A percentile compares a stretch with the other conserved stretches of the same genome.
These are phyloP conservation scores for Xenopus petersii DNA, from an alignment of 2,797 vertebrate genomes.

Conservation along the genomic window DNA sequence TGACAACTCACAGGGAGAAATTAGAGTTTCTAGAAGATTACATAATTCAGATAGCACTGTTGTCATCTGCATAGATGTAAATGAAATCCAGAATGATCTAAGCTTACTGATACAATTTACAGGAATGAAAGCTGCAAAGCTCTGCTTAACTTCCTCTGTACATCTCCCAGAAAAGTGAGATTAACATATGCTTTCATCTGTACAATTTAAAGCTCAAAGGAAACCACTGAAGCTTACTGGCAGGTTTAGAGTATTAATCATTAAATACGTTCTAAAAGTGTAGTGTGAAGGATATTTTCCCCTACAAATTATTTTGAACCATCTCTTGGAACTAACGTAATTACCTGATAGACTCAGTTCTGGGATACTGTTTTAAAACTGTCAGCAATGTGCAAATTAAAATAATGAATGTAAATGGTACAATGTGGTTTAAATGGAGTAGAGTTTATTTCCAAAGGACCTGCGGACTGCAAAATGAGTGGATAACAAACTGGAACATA, in stretches of 20 bases:
- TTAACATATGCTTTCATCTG: not conserved
- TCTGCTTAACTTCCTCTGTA: not conserved
- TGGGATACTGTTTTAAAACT: not conserved
- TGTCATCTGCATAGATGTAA: not conserved
- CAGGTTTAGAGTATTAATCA: slow-evolving; percentile 6
- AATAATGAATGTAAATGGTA: not conserved
- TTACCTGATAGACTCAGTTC: not conserved
- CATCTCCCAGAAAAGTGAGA: not conserved
- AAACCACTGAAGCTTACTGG: not conserved
- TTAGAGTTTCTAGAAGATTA: not conserved
- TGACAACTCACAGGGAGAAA: not conserved
- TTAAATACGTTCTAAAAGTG: not conserved
- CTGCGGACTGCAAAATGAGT: not conserved
- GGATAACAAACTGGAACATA: not conserved
- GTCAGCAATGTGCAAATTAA: not conserved
- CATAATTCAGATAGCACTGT: not conserved
- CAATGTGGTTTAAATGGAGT: not conserved
- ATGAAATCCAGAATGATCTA: no score
- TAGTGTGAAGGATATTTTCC: not conserved
- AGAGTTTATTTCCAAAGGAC: not conserved
- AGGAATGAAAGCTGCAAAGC: not conserved
- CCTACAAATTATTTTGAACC: not conserved
- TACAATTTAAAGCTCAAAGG: not conserved
- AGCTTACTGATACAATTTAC: no score
- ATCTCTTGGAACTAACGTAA: not conserved